Evolutionary conservation across 2,113 vertebrate genomes (phyloP).

Genomic region (Eretmochelys imbricata): DNA sequence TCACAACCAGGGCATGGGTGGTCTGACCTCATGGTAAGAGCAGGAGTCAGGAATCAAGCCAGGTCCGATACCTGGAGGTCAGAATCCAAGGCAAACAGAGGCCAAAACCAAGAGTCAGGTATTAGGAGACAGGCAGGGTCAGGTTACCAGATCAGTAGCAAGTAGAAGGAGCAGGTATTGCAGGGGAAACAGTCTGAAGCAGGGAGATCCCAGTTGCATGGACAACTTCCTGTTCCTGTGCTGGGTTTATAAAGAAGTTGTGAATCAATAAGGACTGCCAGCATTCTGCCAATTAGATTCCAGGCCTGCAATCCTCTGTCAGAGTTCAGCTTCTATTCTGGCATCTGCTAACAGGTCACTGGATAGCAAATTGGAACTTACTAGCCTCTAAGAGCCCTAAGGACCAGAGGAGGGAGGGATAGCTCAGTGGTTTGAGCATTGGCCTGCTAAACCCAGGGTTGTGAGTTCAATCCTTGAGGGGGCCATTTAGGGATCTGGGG

Average conservation of each 20-base stretch:
- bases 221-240: neutral
- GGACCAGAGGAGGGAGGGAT: neutral
- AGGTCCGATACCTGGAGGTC: neutral
- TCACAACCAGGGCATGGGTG: neutral
- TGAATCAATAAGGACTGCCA: neutral
- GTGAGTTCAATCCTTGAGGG: too few species aligned
- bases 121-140: neutral
- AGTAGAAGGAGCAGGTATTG: neutral
- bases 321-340: neutral
- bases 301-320: neutral
- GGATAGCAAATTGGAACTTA: neutral
- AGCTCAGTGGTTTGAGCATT: too few species aligned
- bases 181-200: neutral
- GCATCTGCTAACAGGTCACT: neutral
- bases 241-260: neutral
- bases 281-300: neutral
- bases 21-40: neutral
- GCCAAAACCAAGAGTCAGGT: neutral
- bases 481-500: too few species aligned
- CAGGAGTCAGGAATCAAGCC: neutral
- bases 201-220: neutral
- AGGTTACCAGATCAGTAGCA: neutral
- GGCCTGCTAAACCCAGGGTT: too few species aligned
- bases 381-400: neutral
- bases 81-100: neutral